Percentiles rank a stretch among this genome's conserved stretches.
Evolutionary conservation across 2,888 invertebrate species (phyloP).

Genomic region (Drosophila mayaguana): DNA sequence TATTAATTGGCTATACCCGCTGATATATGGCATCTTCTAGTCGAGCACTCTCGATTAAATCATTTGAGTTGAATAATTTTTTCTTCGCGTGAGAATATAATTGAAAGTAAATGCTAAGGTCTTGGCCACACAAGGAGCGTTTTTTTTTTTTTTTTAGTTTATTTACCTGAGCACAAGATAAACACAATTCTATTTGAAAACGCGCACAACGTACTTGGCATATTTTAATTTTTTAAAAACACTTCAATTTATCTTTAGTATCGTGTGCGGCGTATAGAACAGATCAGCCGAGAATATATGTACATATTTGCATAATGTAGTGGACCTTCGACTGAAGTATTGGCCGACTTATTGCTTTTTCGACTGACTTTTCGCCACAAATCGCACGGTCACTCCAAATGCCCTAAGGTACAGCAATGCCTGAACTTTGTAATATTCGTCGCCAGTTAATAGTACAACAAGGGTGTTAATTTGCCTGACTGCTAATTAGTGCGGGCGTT

Average conservation of each 20-base stretch:
- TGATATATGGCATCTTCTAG: not conserved
- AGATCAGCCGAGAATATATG: slow-evolving; percentile 35
- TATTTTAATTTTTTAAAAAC: slow-evolving; percentile 34
- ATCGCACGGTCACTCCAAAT: not conserved
- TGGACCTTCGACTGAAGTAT: slow-evolving; percentile 51
- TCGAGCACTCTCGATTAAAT: slow-evolving; percentile 1
- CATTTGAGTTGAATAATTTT: not conserved
- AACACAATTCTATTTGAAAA: slow-evolving; percentile 55
- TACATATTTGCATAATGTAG: slow-evolving; percentile 44
- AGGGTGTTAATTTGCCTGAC: slow-evolving; percentile 10
- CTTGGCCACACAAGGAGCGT: slow-evolving; percentile 54
- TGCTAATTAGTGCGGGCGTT: slow-evolving; percentile 5
- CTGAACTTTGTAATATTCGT: slow-evolving; percentile 31
- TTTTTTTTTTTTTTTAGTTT: slow-evolving; percentile 51
- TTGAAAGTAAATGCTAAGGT: slow-evolving; percentile 50
- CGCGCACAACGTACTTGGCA: slow-evolving; percentile 21
- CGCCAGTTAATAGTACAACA: not conserved
- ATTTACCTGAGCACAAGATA: slow-evolving; percentile 53
- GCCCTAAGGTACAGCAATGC: slow-evolving; percentile 13
- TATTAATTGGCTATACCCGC: not conserved
- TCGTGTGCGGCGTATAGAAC: slow-evolving; percentile 16
- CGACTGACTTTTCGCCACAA: slow-evolving; percentile 12
- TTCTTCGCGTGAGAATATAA: slow-evolving; percentile 36
- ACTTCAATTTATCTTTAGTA: slow-evolving; percentile 37
- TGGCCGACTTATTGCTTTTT: slow-evolving; percentile 35